Base-by-base conservation (phyloP, 2,797 vertebrate genomes). In the Protosalanx chinensis region DNA sequence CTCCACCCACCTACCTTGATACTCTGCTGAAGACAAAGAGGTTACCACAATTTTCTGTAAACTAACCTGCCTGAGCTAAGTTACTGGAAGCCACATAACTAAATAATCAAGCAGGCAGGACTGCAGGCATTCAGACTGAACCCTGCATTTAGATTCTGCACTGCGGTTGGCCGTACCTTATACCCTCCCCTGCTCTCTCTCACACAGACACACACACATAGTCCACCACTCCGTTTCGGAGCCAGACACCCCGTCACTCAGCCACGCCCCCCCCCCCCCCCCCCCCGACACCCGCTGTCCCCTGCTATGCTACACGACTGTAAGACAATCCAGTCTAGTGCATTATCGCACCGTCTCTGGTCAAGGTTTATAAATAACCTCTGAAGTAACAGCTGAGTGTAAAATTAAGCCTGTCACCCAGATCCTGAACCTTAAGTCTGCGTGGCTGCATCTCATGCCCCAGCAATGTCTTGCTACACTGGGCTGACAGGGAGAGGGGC, bases 291-390 rank as follows among this genome's bases (percentile, higher is more conserved):
- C 18, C 53, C 51, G 3, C 71, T 62, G 57, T 23, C 29, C 8
- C 29, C 53, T 7, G 30, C 49, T 0, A 29, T 12, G 81, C 76
- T 81, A 71, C 69, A 70, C 73, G 78, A 66, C 77, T 82, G 63
- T 15, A 13, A 79, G 63, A 57, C 78, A 53, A 8, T 46, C 41
- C 41, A 46, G 41, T 46, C 41, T 12, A 46, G 33, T 73, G 74
- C 75, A 63, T 82, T 75, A 77, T 76, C 62, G 68, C 77, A 73
- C 72, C 60, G 53, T 57, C 58, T 71, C n/a, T 69, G 73, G 74
- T 72, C 80, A 80, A 72, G 64, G 23, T 82, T 81, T 84, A 88
- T 82, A 82, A 87, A 86, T 86, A 87, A 84, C 80, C 66, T 6
- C 64, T 49, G 63, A 70, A 64, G 68, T 76, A 78, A 77, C 77